phyloP scores from a whole-genome alignment of 2,113 vertebrate species.

The Plestiodon gilberti region DNA sequence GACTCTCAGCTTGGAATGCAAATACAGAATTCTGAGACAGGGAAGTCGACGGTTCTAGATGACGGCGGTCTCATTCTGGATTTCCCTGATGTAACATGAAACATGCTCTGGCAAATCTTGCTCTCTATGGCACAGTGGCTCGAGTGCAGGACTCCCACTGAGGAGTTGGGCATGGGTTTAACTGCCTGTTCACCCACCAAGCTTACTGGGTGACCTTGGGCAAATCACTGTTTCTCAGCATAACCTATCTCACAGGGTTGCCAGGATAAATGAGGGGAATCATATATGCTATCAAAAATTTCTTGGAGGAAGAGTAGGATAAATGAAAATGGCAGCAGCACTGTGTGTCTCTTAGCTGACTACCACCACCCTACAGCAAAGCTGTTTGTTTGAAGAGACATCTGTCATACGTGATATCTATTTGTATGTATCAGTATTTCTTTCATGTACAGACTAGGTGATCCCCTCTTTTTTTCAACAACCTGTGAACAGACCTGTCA shows the following conservation, averaged over 20 bases:
- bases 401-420: neutral
- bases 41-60: neutral
- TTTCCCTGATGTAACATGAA: neutral
- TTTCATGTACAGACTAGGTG: neutral
- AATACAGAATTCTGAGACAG: neutral
- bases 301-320: no score
- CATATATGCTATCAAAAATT: neutral
- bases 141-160: no score
- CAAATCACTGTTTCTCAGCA: no score
- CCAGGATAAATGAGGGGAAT: neutral
- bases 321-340: neutral
- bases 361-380: neutral
- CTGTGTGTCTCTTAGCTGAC: no score
- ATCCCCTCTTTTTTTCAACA: neutral
- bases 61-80: neutral
- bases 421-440: neutral
- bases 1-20: neutral
- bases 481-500: neutral
- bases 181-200: no score
- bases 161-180: no score
- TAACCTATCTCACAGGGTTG: neutral
- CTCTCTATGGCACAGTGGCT: no score
- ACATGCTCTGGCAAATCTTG: no score
- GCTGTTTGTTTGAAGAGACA: neutral
- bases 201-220: neutral